Base-by-base conservation (phyloP, 2,797 vertebrate genomes). In the Euthynnus affinis region DNA sequence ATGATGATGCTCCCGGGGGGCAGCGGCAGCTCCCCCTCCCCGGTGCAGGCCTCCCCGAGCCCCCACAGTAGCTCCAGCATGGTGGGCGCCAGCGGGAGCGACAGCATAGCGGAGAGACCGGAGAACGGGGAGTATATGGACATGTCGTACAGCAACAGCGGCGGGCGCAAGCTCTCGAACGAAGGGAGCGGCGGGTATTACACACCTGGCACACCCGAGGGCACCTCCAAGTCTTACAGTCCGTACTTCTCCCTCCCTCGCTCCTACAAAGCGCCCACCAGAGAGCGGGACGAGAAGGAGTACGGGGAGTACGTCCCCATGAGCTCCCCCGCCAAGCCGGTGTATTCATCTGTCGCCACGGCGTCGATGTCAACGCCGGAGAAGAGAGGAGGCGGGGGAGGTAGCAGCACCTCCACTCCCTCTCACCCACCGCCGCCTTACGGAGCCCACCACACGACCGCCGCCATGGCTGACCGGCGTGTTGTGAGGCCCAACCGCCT, bases 1-100 rank as follows among this genome's bases (percentile, higher is more conserved):
- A 99, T 99, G 98, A 98, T 99, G 97, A 99, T 99, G 98, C 96
- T 98, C 88, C 98, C 98, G 0, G 95, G 96, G 61, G 88, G 83
- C 37, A 49, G 90, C 2, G 80, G 90, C 7, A 34, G 80, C 71
- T 87, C 93, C 15, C 92, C 96, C n/a, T 93, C 94, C 12, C 88
- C 94, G 0, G 76, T 86, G 0, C 94, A 92, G 60, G 82, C 90
- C 57, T 93, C 92, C 32, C 93, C 91, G 25, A 88, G 91, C 80
- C 92, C 92, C 27, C 92, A 90, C 15, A 69, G 91, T 5, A 65
- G 82, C 63, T 83, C 87, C 83, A 93, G 90, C 86, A 4, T 78
- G 6, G 69, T 53, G 0, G 83, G 59, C 1, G 79, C 63, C 0
- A 17, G 75, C 3, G 79, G 61, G 18, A 77, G 48, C 2, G 84